Base-by-base conservation (phyloP, 2,888 invertebrate genomes). In the Cinara cedri region DNA sequence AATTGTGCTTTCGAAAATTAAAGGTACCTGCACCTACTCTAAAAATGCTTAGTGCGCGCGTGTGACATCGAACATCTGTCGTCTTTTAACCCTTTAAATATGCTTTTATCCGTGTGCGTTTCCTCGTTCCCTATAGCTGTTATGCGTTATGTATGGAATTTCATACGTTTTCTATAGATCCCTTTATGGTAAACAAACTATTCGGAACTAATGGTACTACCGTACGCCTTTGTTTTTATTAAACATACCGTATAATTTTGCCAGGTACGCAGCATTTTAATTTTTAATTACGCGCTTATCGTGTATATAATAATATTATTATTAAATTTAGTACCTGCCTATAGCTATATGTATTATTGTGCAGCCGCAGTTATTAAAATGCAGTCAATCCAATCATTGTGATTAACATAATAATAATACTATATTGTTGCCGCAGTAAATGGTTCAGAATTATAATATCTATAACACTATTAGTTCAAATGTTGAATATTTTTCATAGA, bases 131-230 rank as follows among this genome's bases (percentile, higher is more conserved):
- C 16, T 42, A 10, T 19, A n/a, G n/a, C n/a, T n/a, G n/a, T n/a
- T n/a, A 8, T 16, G n/a, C 11, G 65, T 49, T 34, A 8, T 68
- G 11, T 8, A 21, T 4, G 14, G 14, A 55, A 44, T 71, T 42
- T 26, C 71, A 14, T 16, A 21, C 19, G 42, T 42, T 21, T 34
- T 54, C 4, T n/a, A 42, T 19, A 42, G 26, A 70, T 54, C 11
- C 51, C 19, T 70, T 55, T 70, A 42, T 55, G 54, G 42, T 9
- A 34, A 42, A 14, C 42, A 42, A 70, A 55, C 54, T 70, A 70
- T 68, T 51, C n/a, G 26, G 49, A 49, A 68, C 26, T n/a, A n/a
- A n/a, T n/a, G n/a, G n/a, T n/a, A n/a, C n/a, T 68, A 49, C 49
- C 24, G 14, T 24, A n/a, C 3, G 16, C 26, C 21, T n/a, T 26